Conservation (phyloP, 2,113 vertebrate species). For the Nanorana parkeri region DNA sequence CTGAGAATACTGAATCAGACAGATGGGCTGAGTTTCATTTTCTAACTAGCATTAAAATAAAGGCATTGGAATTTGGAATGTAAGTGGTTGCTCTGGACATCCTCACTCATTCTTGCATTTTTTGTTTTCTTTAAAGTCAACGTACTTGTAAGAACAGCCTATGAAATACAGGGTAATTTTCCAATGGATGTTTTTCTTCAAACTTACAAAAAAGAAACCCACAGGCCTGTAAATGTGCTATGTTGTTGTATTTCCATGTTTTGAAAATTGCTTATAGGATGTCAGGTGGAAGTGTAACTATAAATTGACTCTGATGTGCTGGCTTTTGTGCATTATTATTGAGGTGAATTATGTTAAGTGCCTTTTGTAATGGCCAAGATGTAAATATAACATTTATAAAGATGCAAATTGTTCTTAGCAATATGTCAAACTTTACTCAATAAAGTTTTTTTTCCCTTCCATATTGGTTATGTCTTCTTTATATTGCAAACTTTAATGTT, state of each 20-base stretch:
- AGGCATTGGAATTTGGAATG: no score
- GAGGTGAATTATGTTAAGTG: conserved; percentile 48
- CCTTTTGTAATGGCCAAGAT: conserved; percentile 55
- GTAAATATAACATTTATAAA: conserved; percentile 56
- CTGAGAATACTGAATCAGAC: no score
- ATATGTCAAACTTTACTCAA: conserved; percentile 49
- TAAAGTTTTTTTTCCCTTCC: conserved; percentile 31
- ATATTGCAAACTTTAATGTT: not conserved
- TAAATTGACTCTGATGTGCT: conserved; percentile 19
- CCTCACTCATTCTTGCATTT: no score
- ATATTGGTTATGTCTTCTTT: not conserved
- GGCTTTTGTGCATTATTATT: conserved; percentile 30
- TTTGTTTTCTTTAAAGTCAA: no score
- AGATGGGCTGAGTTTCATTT: no score
- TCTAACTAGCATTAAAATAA: no score
- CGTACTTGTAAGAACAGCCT: not conserved
- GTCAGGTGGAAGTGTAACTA: conserved; percentile 5
- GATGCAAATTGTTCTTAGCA: conserved; percentile 40
- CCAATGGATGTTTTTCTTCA: not conserved
- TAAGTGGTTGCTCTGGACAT: no score
- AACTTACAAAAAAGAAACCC: not conserved
- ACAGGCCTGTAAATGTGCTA: conserved; percentile 12
- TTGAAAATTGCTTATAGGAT: not conserved
- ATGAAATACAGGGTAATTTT: conserved; percentile 13
- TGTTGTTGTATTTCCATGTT: not conserved